Evolutionary conservation across 1,140 invertebrate species (phyloP), one percentile per base, ranked within the genome.

Genomic region (Apis florea): DNA sequence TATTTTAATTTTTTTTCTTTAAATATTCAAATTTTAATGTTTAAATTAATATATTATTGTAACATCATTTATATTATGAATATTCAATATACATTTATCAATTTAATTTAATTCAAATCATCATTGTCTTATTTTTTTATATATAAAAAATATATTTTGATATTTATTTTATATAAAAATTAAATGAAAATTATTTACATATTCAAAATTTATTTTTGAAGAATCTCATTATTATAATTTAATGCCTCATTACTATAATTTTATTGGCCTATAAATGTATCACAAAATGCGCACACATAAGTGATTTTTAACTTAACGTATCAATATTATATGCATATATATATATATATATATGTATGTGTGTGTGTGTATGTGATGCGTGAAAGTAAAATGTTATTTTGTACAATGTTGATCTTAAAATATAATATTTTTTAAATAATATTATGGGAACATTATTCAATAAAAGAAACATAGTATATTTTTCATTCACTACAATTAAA

Each of bases 341-440:
- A 56, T n/a, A 15, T 26, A 12, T 61, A 61, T 59, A 72, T 49
- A 47, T 49, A 11, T 56, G 31, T 21, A 49, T 26, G n/a, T n/a
- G n/a, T n/a, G n/a, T n/a, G n/a, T n/a, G n/a, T n/a, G n/a, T n/a
- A n/a, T n/a, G n/a, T n/a, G n/a, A n/a, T n/a, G n/a, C n/a, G n/a
- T n/a, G 51, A 56, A 79, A 66, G 6, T 49, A 0, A 31, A 49
- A 67, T 24, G 24, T 24, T 73, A 74, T 80, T 80, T 74, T 80
- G 3, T 80, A 80, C 19, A 80, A 58, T 58, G 31, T 80, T 74
- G 31, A 31, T 40, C 47, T 74, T 80, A 19, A 67, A 67, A 67
- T 53, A 11, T 67, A 66, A 51, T 53, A 54, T 49, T 24, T 54
- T 72, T 63, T 61, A 70, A 26, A 79, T 19, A 1, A 40, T 47